phyloP scores from a whole-genome alignment of 1,140 invertebrate genomes.

The Brachystomella parvula region DNA sequence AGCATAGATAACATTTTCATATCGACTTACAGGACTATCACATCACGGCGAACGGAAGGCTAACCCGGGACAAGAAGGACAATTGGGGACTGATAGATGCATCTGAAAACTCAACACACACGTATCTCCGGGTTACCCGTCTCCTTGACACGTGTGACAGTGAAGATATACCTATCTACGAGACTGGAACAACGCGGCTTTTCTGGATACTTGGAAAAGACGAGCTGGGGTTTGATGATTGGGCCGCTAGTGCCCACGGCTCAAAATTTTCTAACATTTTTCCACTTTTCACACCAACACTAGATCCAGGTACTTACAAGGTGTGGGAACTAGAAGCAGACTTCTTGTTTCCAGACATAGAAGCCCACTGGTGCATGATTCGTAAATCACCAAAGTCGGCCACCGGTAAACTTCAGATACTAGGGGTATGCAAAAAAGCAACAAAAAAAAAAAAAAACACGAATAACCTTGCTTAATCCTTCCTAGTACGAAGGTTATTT shows the following conservation, averaged over 20 bases:
- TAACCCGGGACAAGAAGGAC: no score
- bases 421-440: background rate
- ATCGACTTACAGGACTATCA: no score
- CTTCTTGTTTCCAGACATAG: background rate
- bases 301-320: background rate
- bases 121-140: slow-evolving; percentile 62
- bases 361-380: slow-evolving; percentile 15
- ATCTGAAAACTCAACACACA: slow-evolving; percentile 68
- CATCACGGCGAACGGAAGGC: no score
- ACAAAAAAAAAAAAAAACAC: background rate
- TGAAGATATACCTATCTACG: no score
- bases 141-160: slow-evolving; percentile 69
- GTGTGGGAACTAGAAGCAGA: background rate
- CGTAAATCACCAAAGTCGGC: background rate
- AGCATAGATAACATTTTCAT: no score
- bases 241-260: background rate
- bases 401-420: background rate
- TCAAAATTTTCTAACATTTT: background rate
- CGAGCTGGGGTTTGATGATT: slow-evolving; percentile 45
- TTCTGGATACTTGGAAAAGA: slow-evolving; percentile 41
- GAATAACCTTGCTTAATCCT: background rate
- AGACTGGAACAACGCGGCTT: no score
- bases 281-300: background rate
- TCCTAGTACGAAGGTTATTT: background rate
- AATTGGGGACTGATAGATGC: no score